Evolutionary conservation across 2,888 invertebrate genomes (phyloP).

Genomic region (Mylabris sibirica): DNA sequence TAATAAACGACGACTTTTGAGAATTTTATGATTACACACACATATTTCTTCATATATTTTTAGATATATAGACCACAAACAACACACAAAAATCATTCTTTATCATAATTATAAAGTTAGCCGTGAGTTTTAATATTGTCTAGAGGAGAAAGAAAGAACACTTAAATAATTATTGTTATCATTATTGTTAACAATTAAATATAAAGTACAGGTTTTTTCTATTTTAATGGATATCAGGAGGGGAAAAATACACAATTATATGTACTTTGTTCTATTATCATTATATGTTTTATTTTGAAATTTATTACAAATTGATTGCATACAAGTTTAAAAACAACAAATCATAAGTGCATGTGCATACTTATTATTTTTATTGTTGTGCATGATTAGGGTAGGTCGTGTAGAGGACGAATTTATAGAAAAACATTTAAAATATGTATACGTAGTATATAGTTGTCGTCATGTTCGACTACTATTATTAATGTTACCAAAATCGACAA

Average conservation of each 20-base stretch:
- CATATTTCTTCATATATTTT: slow-evolving; percentile 1
- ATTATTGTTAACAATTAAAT: too few species aligned
- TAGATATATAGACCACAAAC: neutral
- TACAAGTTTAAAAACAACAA: too few species aligned
- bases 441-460: slow-evolving; percentile 25
- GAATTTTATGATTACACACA: neutral
- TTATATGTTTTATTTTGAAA: too few species aligned
- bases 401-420: slow-evolving; percentile 43
- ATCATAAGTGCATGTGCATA: neutral
- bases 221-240: too few species aligned
- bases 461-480: neutral
- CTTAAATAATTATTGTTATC: too few species aligned
- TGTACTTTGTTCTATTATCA: too few species aligned
- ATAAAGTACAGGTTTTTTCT: too few species aligned
- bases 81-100: neutral
- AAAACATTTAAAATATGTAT: slow-evolving; percentile 27
- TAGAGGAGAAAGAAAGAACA: neutral
- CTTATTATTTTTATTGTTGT: neutral
- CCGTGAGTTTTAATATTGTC: neutral
- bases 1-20: neutral
- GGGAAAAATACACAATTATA: too few species aligned
- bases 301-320: too few species aligned
- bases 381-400: slow-evolving; percentile 43
- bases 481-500: slow-evolving; percentile 26
- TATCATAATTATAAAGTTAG: neutral